Conservation (phyloP, 2,888 invertebrate species). For the Calameuta pallipes region DNA sequence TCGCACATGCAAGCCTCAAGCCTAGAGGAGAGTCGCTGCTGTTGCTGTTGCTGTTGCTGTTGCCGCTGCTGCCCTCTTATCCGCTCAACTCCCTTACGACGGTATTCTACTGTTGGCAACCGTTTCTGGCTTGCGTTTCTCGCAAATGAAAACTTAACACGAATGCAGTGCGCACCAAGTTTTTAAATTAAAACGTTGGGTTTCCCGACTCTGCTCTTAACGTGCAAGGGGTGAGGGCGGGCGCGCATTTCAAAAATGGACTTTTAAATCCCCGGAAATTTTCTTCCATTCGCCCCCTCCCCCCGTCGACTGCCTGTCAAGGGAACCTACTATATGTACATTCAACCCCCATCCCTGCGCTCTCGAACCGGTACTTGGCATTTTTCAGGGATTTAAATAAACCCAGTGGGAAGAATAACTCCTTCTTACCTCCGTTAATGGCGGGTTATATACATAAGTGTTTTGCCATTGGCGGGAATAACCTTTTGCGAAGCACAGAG, state of each 20-base stretch:
- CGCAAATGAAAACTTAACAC: constrained; percentile 56
- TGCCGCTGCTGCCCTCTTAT: constrained; percentile 33
- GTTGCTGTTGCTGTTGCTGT: neutral
- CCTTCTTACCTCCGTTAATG: neutral
- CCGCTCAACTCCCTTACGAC: constrained; percentile 30
- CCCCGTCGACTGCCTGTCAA: neutral
- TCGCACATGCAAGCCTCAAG: constrained; percentile 32
- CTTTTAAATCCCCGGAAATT: constrained; percentile 17
- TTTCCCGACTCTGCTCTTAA: constrained; percentile 7
- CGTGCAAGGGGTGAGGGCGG: neutral
- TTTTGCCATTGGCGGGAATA: neutral
- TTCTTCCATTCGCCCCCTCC: neutral
- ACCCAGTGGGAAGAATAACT: constrained; percentile 21
- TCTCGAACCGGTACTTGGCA: constrained; percentile 10
- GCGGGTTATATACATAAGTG: neutral
- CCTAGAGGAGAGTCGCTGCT: constrained; percentile 11
- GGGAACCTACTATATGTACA: neutral
- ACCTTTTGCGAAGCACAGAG: neutral
- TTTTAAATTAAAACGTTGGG: constrained; percentile 44
- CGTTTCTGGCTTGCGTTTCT: constrained; percentile 45
- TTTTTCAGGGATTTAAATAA: constrained; percentile 34
- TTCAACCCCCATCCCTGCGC: neutral
- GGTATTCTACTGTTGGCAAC: constrained; percentile 43
- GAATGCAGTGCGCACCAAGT: constrained; percentile 32
- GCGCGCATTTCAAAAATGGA: constrained; percentile 9